A percentile compares a stretch with the other conserved stretches of the same genome.
These are phyloP conservation scores for Patiria miniata DNA, from an alignment of 35 echinoderm and acorn worm species.

Conservation along the genomic window DNA sequence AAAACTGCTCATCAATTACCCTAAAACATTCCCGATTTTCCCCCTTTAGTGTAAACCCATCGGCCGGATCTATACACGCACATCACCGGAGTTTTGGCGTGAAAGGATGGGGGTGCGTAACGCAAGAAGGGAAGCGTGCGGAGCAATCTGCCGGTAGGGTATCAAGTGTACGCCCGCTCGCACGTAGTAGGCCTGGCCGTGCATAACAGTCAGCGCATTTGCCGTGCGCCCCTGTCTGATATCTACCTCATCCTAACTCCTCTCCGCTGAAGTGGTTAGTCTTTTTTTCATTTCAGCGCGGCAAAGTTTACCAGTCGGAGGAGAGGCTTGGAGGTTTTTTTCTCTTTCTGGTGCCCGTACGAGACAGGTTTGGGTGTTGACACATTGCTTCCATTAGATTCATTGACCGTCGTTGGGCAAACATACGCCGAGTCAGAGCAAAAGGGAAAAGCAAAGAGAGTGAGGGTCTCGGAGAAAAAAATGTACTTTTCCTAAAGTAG, in stretches of 20 bases:
- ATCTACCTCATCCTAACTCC: neutral
- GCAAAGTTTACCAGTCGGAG: constrained; percentile 18
- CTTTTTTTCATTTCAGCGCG: constrained; percentile 22
- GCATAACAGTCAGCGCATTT: constrained; percentile 4
- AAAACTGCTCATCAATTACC: constrained; percentile 25
- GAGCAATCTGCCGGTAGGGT: constrained; percentile 15
- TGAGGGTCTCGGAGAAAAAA: neutral
- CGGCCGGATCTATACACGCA: neutral
- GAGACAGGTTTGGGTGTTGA: constrained; percentile 22
- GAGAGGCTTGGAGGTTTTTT: neutral
- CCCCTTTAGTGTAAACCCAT: neutral
- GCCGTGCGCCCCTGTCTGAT: neutral
- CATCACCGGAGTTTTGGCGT: neutral
- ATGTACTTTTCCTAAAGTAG: constrained; percentile 5
- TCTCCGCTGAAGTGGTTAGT: neutral
- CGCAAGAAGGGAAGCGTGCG: constrained; percentile 24
- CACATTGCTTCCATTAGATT: constrained; percentile 27
- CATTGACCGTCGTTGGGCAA: constrained; percentile 10
- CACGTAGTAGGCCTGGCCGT: neutral
- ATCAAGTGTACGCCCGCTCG: neutral
- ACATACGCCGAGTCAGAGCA: neutral
- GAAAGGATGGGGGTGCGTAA: constrained; percentile 4
- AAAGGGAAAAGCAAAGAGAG: neutral
- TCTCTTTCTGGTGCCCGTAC: neutral
- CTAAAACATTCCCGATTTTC: neutral